A percentile compares a stretch with the other conserved stretches of the same genome.
phyloP scores from a whole-genome alignment of 2,888 invertebrate species.

The Escarpia spicata region DNA sequence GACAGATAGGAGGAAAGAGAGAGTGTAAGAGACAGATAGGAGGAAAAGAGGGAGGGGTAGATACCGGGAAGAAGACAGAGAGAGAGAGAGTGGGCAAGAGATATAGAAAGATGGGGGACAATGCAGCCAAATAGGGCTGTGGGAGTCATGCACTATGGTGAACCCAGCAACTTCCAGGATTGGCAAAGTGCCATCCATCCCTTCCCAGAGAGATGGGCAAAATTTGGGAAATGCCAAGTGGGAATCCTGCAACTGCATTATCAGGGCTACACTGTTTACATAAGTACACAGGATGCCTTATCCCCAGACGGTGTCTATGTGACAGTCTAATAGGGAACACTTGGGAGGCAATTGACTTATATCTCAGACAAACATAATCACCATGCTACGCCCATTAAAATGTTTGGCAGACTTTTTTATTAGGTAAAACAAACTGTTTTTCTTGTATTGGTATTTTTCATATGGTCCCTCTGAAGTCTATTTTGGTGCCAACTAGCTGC shows the following conservation, averaged over 20 bases:
- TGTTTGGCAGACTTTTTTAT: background rate
- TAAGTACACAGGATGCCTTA: background rate
- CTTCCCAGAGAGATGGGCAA: background rate
- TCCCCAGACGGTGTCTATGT: background rate
- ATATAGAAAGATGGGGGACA: no score
- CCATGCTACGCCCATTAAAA: background rate
- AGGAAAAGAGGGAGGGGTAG: no score
- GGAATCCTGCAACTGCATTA: background rate
- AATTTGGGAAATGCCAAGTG: conserved; percentile 1
- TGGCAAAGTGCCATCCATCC: background rate
- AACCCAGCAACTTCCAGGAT: background rate
- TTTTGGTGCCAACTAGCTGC: background rate
- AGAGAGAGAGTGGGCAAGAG: no score
- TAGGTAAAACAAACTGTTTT: background rate
- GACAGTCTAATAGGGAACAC: background rate
- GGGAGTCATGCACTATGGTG: background rate
- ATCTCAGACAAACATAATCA: background rate
- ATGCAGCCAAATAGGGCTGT: background rate
- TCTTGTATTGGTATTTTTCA: background rate
- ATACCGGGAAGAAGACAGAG: no score
- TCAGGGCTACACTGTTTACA: background rate
- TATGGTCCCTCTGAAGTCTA: background rate
- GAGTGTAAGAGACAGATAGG: no score
- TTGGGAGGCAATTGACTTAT: background rate
- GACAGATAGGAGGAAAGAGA: no score